These are phyloP conservation scores for Daboia siamensis DNA, from an alignment of 2,113 vertebrate species.

Conservation along the genomic window DNA sequence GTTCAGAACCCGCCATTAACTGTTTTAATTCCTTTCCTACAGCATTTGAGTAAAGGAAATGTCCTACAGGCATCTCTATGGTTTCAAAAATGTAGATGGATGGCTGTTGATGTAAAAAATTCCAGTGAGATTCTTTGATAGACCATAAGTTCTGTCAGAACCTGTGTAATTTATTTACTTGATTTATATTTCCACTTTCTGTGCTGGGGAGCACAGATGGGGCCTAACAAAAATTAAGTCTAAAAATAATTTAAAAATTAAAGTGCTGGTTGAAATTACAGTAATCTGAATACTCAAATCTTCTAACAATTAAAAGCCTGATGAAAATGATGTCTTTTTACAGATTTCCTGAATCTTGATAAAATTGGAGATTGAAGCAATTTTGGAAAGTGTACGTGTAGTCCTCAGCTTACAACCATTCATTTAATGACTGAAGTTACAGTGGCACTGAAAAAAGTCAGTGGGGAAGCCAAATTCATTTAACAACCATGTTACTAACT, in stretches of 20 bases:
- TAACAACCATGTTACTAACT: neutral
- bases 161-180: neutral
- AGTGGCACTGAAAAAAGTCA: neutral
- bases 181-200: neutral
- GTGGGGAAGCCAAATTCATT: neutral
- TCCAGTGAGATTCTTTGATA: neutral
- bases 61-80: too few relatives aligned
- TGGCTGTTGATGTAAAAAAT: neutral
- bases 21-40: too few relatives aligned
- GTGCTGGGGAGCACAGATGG: neutral
- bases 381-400: too few relatives aligned
- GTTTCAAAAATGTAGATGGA: neutral
- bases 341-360: too few relatives aligned
- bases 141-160: neutral
- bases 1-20: too few relatives aligned
- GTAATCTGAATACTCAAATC: neutral
- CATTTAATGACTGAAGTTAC: too few relatives aligned
- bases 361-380: too few relatives aligned
- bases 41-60: too few relatives aligned
- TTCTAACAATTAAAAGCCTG: too few relatives aligned
- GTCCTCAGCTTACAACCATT: too few relatives aligned
- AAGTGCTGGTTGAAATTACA: neutral
- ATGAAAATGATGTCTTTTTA: too few relatives aligned
- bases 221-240: neutral
- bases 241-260: neutral